Evolutionary conservation across 2,888 invertebrate species (phyloP).

Genomic region (Apodemia zela): DNA sequence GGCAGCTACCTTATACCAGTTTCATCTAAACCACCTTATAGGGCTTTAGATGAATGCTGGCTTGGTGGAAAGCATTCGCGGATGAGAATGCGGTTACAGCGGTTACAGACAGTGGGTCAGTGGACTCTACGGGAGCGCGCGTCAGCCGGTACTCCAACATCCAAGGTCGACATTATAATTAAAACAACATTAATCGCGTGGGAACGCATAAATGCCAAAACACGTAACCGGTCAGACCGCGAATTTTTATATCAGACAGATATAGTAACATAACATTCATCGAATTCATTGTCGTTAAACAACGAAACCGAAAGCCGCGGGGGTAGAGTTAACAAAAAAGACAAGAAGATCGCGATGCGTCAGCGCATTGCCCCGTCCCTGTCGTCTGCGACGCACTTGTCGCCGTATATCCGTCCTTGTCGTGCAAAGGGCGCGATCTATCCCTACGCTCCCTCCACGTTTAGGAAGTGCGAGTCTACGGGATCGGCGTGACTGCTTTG

Average conservation of each 20-base stretch:
- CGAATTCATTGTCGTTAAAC: slow-evolving; percentile 35
- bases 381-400: slow-evolving; percentile 48
- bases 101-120: slow-evolving; percentile 54
- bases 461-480: slow-evolving; percentile 64
- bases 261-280: slow-evolving; percentile 11
- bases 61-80: slow-evolving; percentile 59
- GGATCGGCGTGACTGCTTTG: slow-evolving; percentile 57
- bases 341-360: slow-evolving; percentile 69
- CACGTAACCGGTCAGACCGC: slow-evolving; percentile 57
- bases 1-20: neutral
- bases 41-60: slow-evolving; percentile 51
- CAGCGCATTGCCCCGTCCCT: slow-evolving; percentile 62
- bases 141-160: slow-evolving; percentile 46
- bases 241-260: slow-evolving; percentile 39
- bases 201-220: slow-evolving; percentile 69
- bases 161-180: slow-evolving; percentile 64
- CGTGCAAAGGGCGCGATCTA: slow-evolving; percentile 34
- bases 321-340: slow-evolving; percentile 57
- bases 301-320: slow-evolving; percentile 64
- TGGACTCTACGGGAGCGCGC: slow-evolving; percentile 49
- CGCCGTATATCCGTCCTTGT: slow-evolving; percentile 45
- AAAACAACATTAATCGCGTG: slow-evolving; percentile 77
- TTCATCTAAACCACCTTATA: neutral
- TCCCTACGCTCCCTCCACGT: slow-evolving; percentile 40
- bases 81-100: slow-evolving; percentile 48